Evolutionary conservation across 2,888 invertebrate genomes (phyloP).

Genomic region (Eupsilia transversa): DNA sequence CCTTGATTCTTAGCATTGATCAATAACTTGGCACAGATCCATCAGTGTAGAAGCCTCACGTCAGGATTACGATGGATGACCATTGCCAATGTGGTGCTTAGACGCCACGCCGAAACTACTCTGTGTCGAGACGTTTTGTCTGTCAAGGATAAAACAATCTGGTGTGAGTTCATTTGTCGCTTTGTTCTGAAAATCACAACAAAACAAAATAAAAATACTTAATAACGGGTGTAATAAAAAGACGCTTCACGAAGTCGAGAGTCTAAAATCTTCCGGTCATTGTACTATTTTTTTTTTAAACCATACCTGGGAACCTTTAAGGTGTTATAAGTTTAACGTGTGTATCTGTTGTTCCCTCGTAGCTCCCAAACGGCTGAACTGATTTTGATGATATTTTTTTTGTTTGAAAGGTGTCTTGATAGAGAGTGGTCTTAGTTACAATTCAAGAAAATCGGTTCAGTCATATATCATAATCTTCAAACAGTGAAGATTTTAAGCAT

Average conservation of each 20-base stretch:
- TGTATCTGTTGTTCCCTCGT: too few species aligned
- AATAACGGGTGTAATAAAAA: neutral
- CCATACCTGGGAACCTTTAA: too few species aligned
- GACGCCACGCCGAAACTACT: neutral
- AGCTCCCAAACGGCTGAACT: too few species aligned
- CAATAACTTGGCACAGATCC: conserved; percentile 39
- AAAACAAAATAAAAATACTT: neutral
- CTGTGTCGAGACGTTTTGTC: conserved; percentile 2
- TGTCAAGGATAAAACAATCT: neutral
- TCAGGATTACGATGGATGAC: conserved; percentile 21
- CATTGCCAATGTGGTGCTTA: neutral
- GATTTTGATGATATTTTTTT: too few species aligned
- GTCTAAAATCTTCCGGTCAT: neutral
- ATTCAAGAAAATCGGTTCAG: too few species aligned
- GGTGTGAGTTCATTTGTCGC: neutral
- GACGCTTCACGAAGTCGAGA: too few species aligned
- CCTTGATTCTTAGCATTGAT: conserved; percentile 23
- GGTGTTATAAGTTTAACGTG: too few species aligned
- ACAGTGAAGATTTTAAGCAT: too few species aligned
- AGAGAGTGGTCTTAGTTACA: too few species aligned
- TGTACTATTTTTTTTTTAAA: neutral
- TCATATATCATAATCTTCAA: too few species aligned
- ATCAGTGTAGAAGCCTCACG: conserved; percentile 17
- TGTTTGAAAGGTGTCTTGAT: too few species aligned
- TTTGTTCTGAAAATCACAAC: neutral